Evolutionary conservation across 1,140 invertebrate genomes (phyloP).

Genomic region (Hycleus phaleratus): DNA sequence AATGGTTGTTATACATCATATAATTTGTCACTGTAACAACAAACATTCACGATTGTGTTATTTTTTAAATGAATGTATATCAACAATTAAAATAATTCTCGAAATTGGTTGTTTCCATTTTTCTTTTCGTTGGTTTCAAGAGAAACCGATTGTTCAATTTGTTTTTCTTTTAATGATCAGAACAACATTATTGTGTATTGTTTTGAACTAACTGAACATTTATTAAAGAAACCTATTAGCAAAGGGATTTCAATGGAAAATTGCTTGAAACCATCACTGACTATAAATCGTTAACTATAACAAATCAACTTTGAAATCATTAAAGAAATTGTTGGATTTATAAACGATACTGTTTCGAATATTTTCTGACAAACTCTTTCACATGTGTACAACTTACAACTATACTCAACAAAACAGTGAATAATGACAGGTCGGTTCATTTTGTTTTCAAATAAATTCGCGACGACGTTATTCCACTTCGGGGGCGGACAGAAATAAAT

Average conservation of each 20-base stretch:
- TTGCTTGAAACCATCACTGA: slow-evolving; percentile 6
- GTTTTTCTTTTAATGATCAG: no score
- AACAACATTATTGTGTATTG: no score
- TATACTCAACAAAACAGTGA: slow-evolving; percentile 9
- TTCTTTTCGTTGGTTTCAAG: no score
- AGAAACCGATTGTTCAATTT: no score
- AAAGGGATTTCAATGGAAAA: slow-evolving; percentile 1
- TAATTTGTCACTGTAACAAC: slow-evolving; percentile 12
- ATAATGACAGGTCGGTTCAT: slow-evolving; percentile 22
- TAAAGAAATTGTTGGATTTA: slow-evolving; percentile 20
- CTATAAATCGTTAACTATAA: no score
- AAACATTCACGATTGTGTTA: no score
- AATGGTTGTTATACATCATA: slow-evolving; percentile 13
- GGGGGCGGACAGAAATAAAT: slow-evolving; percentile 24
- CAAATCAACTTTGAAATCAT: slow-evolving; percentile 9
- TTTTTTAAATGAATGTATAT: no score
- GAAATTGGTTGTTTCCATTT: no score
- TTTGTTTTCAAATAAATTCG: slow-evolving; percentile 26
- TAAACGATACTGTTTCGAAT: slow-evolving; percentile 13
- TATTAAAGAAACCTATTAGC: not conserved
- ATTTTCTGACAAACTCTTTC: no score
- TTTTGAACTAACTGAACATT: no score
- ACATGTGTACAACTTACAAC: not conserved
- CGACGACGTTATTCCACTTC: slow-evolving; percentile 17
- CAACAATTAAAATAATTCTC: no score